Base-by-base conservation (phyloP, 2,113 vertebrate species). In the Clinocottus analis region DNA sequence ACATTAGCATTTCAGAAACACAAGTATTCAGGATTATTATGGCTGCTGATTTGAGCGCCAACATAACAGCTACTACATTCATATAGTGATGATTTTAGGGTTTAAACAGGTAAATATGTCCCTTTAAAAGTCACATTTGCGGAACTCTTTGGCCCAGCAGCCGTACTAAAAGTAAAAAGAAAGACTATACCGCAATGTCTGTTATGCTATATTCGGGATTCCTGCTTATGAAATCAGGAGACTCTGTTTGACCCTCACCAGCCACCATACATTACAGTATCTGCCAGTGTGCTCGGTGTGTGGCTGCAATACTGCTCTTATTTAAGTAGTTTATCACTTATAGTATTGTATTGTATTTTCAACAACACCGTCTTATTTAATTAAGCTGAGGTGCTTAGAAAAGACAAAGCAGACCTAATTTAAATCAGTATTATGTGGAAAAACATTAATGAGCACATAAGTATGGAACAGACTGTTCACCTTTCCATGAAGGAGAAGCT, bases 201-300 rank as follows among this genome's bases (percentile, higher is more conserved):
- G 7, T 17, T 14, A 1, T 45, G 43, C 49, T 53, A 9, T 53
- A n/a, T 53, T 53, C 21, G 2, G 49, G n/a, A 23, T n/a, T 33
- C 35, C n/a, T 61, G 33, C 58, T 31, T 31, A 31, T 19, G 39
- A 60, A 72, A 45, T n/a, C 76, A 47, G 1, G 0, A 47, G 72
- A 61, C 37, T 60, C 13, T 0, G 11, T 33, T 1, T 82, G 72
- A 56, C 43, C 80, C 61, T 79, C 43, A 39, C 10, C 11, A 49
- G 64, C 63, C 78, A 81, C 74, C 56, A 2, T 82, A 64, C 67
- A 8, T 0, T 33, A 41, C 43, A 33, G 45, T 4, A 14, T 35
- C 25, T 66, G n/a, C 47, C 19, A 41, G 31, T 58, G 29, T 45
- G 61, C 27, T 37, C 19, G 41, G 31, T 58, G 29, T 35, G 61